These are phyloP conservation scores for Ambastaia sidthimunki DNA, from an alignment of 2,797 vertebrate genomes.

Conservation along the genomic window DNA sequence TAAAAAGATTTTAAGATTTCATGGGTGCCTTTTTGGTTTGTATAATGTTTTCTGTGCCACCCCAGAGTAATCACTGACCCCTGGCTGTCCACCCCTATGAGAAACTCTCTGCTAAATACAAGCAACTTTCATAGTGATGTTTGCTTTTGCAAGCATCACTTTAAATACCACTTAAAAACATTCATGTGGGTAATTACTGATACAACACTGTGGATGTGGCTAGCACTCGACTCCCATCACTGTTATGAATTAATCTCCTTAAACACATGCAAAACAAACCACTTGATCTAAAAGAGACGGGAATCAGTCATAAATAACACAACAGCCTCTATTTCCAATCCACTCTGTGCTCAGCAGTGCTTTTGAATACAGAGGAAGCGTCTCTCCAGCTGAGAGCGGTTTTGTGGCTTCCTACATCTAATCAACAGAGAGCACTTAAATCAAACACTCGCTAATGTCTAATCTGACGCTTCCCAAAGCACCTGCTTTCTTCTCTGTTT, in stretches of 20 bases:
- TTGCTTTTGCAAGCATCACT: background rate
- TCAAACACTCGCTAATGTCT: slow-evolving; percentile 27
- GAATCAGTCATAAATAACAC: slow-evolving; percentile 21
- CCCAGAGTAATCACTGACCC: no score
- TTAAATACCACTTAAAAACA: background rate
- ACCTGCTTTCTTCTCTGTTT: slow-evolving; percentile 9
- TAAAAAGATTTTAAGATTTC: no score
- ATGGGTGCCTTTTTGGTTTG: no score
- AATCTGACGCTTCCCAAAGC: slow-evolving; percentile 17
- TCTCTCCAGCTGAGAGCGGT: slow-evolving; percentile 12
- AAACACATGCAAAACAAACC: slow-evolving; percentile 16
- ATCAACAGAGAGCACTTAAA: slow-evolving; percentile 32
- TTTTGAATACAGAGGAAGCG: slow-evolving; percentile 36
- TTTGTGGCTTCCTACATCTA: slow-evolving; percentile 27
- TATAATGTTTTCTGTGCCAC: no score
- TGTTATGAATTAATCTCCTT: background rate
- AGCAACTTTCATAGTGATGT: background rate
- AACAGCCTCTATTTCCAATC: slow-evolving; percentile 1
- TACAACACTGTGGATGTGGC: background rate
- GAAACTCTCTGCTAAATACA: no score
- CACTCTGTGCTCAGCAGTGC: slow-evolving; percentile 18
- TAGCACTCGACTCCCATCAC: background rate
- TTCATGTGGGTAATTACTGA: background rate
- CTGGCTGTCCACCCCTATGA: no score
- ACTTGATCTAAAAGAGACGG: slow-evolving; percentile 12